Evolutionary conservation across 2,113 vertebrate genomes (phyloP), one percentile per base, ranked within the genome.

Genomic region (Psephotus haematonotus): DNA sequence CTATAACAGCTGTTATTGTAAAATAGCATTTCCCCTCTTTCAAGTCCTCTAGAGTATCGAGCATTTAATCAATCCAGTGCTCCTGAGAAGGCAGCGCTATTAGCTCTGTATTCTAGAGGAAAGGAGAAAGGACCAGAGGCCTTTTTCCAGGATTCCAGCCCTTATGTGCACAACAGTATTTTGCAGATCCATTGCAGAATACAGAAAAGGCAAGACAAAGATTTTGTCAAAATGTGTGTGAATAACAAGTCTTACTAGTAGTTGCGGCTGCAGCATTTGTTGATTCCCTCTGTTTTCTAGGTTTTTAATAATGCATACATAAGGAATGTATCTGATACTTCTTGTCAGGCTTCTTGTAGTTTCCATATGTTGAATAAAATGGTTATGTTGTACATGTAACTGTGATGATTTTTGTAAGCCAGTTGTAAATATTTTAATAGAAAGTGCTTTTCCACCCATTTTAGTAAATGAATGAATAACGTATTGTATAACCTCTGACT

Each of bases 401-500:
- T 69, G 27, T 72, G 52, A 24, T 57, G 49, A 43, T 79, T 82
- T 90, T 95, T 92, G 39, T 92, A 43, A 92, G 53, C 9, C 37
- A 88, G 43, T 87, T 92, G 37, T 77, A 89, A 82, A 39, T 93
- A 69, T 82, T 91, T 89, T 96, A 96, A 96, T 85, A 76, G 71
- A 95, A 95, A 92, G 90, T 85, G 67, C 60, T 95, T 94, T 92
- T 91, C 90, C 80, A 85, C 81, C 64, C 86, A 87, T 96, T 97
- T 95, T 95, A 88, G 83, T 92, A 96, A 93, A 94, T 92, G 86
- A 91, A 98, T 99, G 98, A 99, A 99, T 99, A 97, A 98, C 87
- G 97, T 98, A 98, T 98, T 99, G 99, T 99, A 97, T 94, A 96
- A 96, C 95, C 90, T 90, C 94, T 93, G 91, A 94, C 95, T 96